Evolutionary conservation across 2,113 vertebrate species (phyloP).

Genomic region (Columba janthina): DNA sequence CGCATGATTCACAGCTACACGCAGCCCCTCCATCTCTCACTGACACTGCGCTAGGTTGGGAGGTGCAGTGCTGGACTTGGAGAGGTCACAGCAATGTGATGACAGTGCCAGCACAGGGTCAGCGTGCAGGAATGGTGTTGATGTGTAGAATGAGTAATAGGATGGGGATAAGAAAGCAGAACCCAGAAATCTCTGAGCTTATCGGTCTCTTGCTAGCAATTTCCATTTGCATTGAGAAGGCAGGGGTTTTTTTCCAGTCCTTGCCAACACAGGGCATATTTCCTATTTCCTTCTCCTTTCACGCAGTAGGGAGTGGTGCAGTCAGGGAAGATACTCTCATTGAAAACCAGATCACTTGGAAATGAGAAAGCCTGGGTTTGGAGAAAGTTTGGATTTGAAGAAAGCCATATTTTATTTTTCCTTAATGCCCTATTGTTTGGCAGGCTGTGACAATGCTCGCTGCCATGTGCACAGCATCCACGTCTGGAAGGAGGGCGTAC

Average conservation of each 20-base stretch:
- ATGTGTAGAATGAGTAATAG: not conserved
- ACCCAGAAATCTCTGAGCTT: not conserved
- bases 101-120: not conserved
- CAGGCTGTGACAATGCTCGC: not conserved
- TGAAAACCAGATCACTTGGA: not conserved
- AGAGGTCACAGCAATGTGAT: not conserved
- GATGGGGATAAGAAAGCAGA: not conserved
- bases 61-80: not conserved
- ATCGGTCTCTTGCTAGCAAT: not conserved
- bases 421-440: not conserved
- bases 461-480: not conserved
- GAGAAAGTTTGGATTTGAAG: not conserved
- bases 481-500: not conserved
- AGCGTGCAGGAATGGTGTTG: not conserved
- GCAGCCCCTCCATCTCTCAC: not conserved
- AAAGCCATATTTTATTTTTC: not conserved
- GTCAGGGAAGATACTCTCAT: not conserved
- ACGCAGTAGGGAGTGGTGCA: not conserved
- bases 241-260: not conserved
- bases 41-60: rapidly evolving
- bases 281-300: not conserved
- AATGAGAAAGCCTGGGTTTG: not conserved
- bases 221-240: not conserved
- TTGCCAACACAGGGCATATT: not conserved
- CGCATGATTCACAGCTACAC: not conserved